Percentiles rank a stretch among this genome's conserved stretches.
These are phyloP conservation scores for Scelioninae gen. 1 DNA, from an alignment of 2,888 invertebrate genomes.

Conservation along the genomic window DNA sequence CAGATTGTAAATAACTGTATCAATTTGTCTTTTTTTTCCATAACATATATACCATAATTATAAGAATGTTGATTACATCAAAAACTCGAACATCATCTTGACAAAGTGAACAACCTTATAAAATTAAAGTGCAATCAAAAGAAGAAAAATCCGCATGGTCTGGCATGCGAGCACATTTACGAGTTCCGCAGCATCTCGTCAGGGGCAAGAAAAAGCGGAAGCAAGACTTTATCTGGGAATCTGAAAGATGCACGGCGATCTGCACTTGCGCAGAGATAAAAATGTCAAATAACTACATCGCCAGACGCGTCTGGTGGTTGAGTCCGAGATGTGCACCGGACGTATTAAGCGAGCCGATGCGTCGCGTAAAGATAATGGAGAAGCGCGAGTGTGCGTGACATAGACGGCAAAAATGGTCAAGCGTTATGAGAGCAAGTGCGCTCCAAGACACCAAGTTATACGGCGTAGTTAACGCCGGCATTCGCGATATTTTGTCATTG, in stretches of 20 bases:
- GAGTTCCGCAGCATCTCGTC: slow-evolving; percentile 30
- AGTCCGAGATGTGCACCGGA: slow-evolving; percentile 22
- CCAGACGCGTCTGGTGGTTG: slow-evolving; percentile 49
- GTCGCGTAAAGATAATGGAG: slow-evolving; percentile 43
- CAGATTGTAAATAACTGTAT: slow-evolving; percentile 27
- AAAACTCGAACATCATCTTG: slow-evolving; percentile 37
- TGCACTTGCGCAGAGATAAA: slow-evolving; percentile 37
- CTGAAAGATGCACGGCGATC: slow-evolving; percentile 43
- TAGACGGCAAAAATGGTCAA: slow-evolving; percentile 37
- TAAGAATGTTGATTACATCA: slow-evolving; percentile 34
- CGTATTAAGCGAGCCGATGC: slow-evolving; percentile 45
- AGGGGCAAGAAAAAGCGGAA: slow-evolving; percentile 55
- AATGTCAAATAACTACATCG: slow-evolving; percentile 55
- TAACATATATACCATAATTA: slow-evolving; percentile 34
- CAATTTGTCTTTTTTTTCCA: slow-evolving; percentile 47
- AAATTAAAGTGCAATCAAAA: slow-evolving; percentile 48
- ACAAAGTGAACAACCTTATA: slow-evolving; percentile 54
- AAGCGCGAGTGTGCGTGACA: slow-evolving; percentile 34
- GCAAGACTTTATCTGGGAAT: slow-evolving; percentile 58
- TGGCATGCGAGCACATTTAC: slow-evolving; percentile 45
- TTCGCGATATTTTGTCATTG: slow-evolving; percentile 54
- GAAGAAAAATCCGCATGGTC: slow-evolving; percentile 16
- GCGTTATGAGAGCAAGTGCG: slow-evolving; percentile 30
- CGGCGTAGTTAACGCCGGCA: slow-evolving; percentile 42
- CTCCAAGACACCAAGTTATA: slow-evolving; percentile 40